phyloP scores from a whole-genome alignment of 2,113 vertebrate genomes.

The Cyanoliseus patagonus region DNA sequence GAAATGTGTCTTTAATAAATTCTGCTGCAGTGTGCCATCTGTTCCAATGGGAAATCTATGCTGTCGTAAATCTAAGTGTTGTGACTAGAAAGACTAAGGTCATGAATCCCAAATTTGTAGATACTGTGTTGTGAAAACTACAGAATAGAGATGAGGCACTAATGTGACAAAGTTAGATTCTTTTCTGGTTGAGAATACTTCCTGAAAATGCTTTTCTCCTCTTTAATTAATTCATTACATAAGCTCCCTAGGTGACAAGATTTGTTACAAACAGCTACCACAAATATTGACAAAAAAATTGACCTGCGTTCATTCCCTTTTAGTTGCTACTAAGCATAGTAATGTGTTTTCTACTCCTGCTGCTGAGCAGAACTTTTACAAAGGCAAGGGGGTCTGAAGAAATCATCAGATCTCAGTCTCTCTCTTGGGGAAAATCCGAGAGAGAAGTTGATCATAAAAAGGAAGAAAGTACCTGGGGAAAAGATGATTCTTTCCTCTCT shows the following conservation, averaged over 20 bases:
- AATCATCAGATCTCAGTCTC: background rate
- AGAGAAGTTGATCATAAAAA: background rate
- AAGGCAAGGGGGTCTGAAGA: background rate
- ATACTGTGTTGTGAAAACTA: background rate
- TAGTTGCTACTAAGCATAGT: background rate
- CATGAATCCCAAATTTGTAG: background rate
- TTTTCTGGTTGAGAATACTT: background rate
- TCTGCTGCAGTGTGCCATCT: conserved; percentile 30
- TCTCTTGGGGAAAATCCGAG: background rate
- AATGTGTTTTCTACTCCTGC: background rate
- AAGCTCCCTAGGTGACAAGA: background rate
- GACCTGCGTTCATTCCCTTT: background rate
- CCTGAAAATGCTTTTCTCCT: background rate
- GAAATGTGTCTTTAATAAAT: conserved; percentile 27
- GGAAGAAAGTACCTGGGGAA: background rate
- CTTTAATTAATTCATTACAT: background rate
- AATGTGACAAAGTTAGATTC: background rate
- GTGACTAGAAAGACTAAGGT: conserved; percentile 14
- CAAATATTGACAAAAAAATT: conserved; percentile 8
- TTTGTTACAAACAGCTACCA: background rate
- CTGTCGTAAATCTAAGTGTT: conserved; percentile 27
- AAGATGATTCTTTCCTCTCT: background rate
- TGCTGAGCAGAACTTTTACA: background rate
- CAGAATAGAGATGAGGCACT: background rate
- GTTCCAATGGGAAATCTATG: conserved; percentile 15